These are phyloP conservation scores for Congeria kusceri DNA, from an alignment of 2,888 invertebrate species.

Conservation along the genomic window DNA sequence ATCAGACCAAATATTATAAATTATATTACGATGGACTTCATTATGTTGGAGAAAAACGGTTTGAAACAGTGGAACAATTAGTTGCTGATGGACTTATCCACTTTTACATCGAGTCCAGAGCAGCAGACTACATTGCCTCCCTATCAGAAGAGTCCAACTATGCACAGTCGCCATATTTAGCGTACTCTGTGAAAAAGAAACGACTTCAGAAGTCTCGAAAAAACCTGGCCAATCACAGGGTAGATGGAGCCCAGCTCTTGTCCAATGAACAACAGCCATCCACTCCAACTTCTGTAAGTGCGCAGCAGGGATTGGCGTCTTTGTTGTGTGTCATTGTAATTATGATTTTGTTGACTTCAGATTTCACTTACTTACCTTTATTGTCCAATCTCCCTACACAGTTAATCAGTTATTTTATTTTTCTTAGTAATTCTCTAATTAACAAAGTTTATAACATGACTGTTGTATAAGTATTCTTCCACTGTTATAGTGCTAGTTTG, in stretches of 20 bases:
- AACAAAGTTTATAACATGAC: too few relatives aligned
- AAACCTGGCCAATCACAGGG: conserved; percentile 39
- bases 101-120: conserved; percentile 93
- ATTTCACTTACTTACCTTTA: too few relatives aligned
- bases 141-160: conserved; percentile 93
- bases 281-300: conserved; percentile 6
- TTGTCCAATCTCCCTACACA: too few relatives aligned
- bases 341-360: too few relatives aligned
- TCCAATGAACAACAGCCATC: not conserved
- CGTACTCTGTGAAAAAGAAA: conserved; percentile 81
- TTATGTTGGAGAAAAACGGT: conserved; percentile 92
- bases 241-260: conserved; percentile 7
- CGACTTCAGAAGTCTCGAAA: conserved; percentile 63
- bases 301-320: too few relatives aligned
- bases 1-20: conserved; percentile 87
- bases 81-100: conserved; percentile 96
- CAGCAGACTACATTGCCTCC: conserved; percentile 93
- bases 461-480: too few relatives aligned
- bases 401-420: too few relatives aligned
- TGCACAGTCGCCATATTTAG: conserved; percentile 93
- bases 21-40: conserved; percentile 89
- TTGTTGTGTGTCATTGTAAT: too few relatives aligned
- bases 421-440: too few relatives aligned
- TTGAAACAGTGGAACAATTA: conserved; percentile 93
- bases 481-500: too few relatives aligned